Evolutionary conservation across 2,888 invertebrate genomes (phyloP).

Genomic region (Drosophila putrida): DNA sequence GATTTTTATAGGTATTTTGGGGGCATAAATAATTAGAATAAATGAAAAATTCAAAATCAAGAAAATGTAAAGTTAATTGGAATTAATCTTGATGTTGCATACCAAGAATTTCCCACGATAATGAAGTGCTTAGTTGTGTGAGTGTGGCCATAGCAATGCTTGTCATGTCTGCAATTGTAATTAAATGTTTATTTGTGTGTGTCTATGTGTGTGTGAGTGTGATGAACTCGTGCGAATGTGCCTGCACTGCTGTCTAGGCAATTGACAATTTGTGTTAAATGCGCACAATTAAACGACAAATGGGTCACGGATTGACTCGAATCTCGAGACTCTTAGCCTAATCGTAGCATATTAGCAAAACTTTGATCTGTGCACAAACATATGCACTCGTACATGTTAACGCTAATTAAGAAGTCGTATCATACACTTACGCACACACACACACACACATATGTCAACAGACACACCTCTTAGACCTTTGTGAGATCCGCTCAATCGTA

Average conservation of each 20-base stretch:
- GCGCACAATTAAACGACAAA: conserved; percentile 74
- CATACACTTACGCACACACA: conserved; percentile 9
- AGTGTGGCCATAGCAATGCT: conserved; percentile 28
- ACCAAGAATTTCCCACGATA: conserved; percentile 54
- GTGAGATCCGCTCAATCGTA: conserved; percentile 17
- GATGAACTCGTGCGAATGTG: conserved; percentile 34
- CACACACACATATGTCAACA: neutral
- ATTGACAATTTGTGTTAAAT: conserved; percentile 77
- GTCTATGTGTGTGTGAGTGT: conserved; percentile 32
- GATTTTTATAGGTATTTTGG: too few relatives aligned
- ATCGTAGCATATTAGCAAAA: conserved; percentile 69
- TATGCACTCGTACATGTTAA: conserved; percentile 27
- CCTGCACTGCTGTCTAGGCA: conserved; percentile 56
- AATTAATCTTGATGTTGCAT: conserved; percentile 18
- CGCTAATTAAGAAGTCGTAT: conserved; percentile 40
- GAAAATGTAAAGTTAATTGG: neutral
- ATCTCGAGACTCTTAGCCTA: conserved; percentile 37
- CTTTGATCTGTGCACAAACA: conserved; percentile 25
- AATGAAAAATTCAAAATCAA: neutral
- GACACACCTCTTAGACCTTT: conserved; percentile 22
- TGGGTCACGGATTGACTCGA: conserved; percentile 45
- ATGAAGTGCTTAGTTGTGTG: conserved; percentile 42
- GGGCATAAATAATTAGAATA: neutral
- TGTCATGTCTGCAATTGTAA: conserved; percentile 58
- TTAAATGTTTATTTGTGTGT: conserved; percentile 46